phyloP scores from a whole-genome alignment of 1,140 invertebrate genomes.

The Druon quercuslanigerum region DNA sequence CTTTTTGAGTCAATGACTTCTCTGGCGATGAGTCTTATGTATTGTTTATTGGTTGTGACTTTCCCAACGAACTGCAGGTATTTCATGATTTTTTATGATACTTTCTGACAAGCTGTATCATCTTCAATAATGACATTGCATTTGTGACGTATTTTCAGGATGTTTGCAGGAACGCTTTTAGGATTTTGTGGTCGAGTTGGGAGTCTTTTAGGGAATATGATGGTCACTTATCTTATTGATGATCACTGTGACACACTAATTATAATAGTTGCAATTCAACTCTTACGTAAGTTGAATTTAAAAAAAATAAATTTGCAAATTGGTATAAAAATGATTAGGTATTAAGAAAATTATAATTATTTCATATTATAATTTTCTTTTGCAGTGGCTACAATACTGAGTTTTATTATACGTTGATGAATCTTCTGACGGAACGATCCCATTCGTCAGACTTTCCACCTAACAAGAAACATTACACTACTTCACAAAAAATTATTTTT shows the following conservation, averaged over 20 bases:
- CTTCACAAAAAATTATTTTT: no score
- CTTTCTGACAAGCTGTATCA: background rate
- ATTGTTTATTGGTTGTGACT: slow-evolving; percentile 67
- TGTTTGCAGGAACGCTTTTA: slow-evolving; percentile 68
- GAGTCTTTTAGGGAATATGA: slow-evolving; percentile 64
- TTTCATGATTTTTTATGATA: slow-evolving; percentile 3
- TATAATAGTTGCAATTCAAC: slow-evolving; percentile 60
- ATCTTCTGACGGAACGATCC: no score
- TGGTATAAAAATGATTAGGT: no score
- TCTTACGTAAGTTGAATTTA: slow-evolving; percentile 57
- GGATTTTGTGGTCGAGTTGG: slow-evolving; percentile 66
- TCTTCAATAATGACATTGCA: background rate
- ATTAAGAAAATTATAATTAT: background rate
- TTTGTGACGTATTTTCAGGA: slow-evolving; percentile 51
- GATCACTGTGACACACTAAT: slow-evolving; percentile 66
- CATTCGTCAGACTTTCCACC: no score
- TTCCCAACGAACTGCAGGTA: slow-evolving; percentile 73
- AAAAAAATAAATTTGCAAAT: background rate
- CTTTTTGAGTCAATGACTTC: slow-evolving; percentile 69
- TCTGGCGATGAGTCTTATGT: slow-evolving; percentile 64
- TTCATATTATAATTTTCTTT: background rate
- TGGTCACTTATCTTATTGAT: slow-evolving; percentile 71
- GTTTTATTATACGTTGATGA: background rate
- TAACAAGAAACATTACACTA: no score
- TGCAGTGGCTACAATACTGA: slow-evolving; percentile 5